Conservation (phyloP, 2,888 invertebrate species). For the Cephalotes varians region DNA sequence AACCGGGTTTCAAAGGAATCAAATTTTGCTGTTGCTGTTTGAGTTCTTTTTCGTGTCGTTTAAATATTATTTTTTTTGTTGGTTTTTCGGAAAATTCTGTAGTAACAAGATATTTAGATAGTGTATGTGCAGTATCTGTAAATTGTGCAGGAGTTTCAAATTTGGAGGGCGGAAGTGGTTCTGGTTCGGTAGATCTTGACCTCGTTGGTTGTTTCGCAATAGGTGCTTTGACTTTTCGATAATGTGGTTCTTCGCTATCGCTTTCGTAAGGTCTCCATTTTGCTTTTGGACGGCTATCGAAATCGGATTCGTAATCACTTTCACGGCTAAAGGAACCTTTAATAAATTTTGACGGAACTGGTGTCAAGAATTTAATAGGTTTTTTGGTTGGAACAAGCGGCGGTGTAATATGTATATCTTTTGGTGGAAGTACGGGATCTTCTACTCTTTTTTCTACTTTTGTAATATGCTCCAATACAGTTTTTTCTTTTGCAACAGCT, state of each 20-base stretch:
- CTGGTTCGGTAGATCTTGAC: slow-evolving; percentile 87
- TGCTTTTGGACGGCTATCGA: slow-evolving; percentile 85
- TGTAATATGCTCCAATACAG: slow-evolving; percentile 79
- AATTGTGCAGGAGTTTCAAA: slow-evolving; percentile 86
- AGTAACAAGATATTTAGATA: slow-evolving; percentile 75
- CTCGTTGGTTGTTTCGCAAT: slow-evolving; percentile 82
- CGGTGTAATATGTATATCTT: slow-evolving; percentile 80
- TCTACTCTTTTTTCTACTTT: slow-evolving; percentile 86
- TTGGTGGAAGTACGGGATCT: slow-evolving; percentile 85
- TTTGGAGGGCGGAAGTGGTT: slow-evolving; percentile 87
- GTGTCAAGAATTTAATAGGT: slow-evolving; percentile 86
- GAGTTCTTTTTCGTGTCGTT: slow-evolving; percentile 79
- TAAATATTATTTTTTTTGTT: slow-evolving; percentile 74
- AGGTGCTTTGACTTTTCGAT: slow-evolving; percentile 87
- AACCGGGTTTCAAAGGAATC: slow-evolving; percentile 81
- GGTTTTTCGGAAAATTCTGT: slow-evolving; percentile 74
- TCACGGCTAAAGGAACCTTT: slow-evolving; percentile 87
- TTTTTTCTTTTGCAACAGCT: slow-evolving; percentile 86
- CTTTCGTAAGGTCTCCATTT: slow-evolving; percentile 89
- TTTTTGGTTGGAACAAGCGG: slow-evolving; percentile 85
- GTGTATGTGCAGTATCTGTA: too few species aligned
- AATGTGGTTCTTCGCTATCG: slow-evolving; percentile 89
- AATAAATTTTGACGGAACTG: slow-evolving; percentile 88
- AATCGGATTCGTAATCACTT: slow-evolving; percentile 91
- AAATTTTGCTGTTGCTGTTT: slow-evolving; percentile 74